Evolutionary conservation across 1,140 invertebrate species (phyloP).

Genomic region (Polypedilum vanderplanki): DNA sequence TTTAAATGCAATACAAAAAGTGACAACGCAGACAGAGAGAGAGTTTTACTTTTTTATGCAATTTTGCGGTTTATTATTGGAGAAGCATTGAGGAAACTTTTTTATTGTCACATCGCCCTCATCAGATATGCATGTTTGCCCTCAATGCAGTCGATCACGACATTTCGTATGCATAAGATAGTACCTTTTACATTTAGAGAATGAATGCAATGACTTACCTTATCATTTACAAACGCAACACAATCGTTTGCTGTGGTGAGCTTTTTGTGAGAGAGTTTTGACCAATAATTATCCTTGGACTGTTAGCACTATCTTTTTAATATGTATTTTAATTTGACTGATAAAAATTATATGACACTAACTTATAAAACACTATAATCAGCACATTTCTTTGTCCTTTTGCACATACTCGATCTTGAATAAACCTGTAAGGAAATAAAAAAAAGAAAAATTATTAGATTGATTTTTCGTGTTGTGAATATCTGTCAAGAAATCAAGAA

Average conservation of each 20-base stretch:
- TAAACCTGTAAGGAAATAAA: neutral
- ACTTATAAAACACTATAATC: neutral
- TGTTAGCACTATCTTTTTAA: neutral
- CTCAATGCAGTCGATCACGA: neutral
- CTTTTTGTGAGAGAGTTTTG: neutral
- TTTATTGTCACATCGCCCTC: neutral
- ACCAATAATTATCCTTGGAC: too few relatives aligned
- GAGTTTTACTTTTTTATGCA: neutral
- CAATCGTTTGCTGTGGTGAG: neutral
- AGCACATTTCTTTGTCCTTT: neutral
- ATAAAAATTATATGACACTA: neutral
- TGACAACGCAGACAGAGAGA: neutral
- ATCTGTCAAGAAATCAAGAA: neutral
- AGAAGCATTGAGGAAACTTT: neutral
- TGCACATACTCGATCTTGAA: neutral
- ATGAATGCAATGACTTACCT: neutral
- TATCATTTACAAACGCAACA: constrained; percentile 8
- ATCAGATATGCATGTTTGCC: neutral
- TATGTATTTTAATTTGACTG: neutral
- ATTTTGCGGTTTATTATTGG: constrained; percentile 13
- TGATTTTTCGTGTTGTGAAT: neutral
- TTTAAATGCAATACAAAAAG: neutral
- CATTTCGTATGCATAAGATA: neutral
- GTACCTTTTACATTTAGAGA: neutral
- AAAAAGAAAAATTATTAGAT: neutral